Percentiles rank a stretch among this genome's conserved stretches.
Conservation (phyloP, 2,888 invertebrate species). For the Ichneumon xanthorius region DNA sequence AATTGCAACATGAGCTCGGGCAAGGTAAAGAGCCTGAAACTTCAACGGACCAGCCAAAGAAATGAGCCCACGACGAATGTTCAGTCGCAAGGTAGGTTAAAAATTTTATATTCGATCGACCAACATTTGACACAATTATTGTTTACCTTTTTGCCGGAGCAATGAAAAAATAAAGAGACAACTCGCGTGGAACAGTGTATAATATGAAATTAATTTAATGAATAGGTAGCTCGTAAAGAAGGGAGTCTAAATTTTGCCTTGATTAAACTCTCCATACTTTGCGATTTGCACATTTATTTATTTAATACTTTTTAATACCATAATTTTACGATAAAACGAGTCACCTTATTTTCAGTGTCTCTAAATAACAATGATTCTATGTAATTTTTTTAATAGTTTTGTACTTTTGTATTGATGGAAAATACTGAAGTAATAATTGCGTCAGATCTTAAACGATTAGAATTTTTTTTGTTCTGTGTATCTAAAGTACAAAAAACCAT, state of each 20-base stretch:
- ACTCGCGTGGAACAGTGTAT: not conserved
- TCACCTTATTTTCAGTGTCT: no score
- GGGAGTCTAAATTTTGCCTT: not conserved
- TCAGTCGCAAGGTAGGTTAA: conserved; percentile 52
- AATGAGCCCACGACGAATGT: conserved; percentile 34
- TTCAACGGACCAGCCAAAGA: conserved; percentile 21
- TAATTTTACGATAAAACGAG: no score
- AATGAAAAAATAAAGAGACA: not conserved
- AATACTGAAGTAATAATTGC: no score
- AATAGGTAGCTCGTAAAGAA: not conserved
- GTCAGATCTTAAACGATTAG: not conserved
- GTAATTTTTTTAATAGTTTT: not conserved
- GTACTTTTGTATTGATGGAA: no score
- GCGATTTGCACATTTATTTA: no score
- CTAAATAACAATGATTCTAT: no score
- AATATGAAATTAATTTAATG: not conserved
- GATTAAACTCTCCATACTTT: not conserved
- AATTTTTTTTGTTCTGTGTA: not conserved
- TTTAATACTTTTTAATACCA: no score
- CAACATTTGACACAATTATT: not conserved
- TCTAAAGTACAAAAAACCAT: no score
- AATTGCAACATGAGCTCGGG: conserved; percentile 51
- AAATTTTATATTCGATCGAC: not conserved
- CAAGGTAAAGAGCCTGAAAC: conserved; percentile 54
- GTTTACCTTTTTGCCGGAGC: not conserved